These are phyloP conservation scores for Phalloptychus januarius DNA, from an alignment of 2,797 vertebrate species.

Conservation along the genomic window DNA sequence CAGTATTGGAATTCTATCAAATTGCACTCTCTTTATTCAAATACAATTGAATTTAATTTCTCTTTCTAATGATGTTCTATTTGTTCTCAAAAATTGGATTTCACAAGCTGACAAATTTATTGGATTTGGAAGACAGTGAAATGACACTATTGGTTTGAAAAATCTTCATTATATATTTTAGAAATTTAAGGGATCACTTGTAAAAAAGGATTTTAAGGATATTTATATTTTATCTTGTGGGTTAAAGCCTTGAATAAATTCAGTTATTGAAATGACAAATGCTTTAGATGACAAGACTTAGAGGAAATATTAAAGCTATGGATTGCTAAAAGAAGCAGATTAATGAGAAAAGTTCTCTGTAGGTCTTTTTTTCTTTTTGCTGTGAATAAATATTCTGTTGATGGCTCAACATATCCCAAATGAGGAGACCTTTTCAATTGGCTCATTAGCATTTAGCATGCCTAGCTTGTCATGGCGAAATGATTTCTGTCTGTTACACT, in stretches of 20 bases:
- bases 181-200: not conserved
- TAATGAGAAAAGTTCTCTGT: slow-evolving; percentile 17
- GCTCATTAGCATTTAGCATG: slow-evolving; percentile 77
- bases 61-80: not conserved
- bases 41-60: not conserved
- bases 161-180: not conserved
- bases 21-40: not conserved
- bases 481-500: slow-evolving; percentile 72
- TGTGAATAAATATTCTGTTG: slow-evolving; percentile 54
- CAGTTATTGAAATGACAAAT: not conserved
- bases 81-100: not conserved
- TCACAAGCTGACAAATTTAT: not conserved
- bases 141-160: not conserved
- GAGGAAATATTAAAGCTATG: not conserved
- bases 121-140: not conserved
- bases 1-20: not conserved
- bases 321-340: slow-evolving; percentile 19
- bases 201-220: not conserved
- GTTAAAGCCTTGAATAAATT: not conserved
- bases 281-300: not conserved
- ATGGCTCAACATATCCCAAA: slow-evolving; percentile 69
- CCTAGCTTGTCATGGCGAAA: slow-evolving; percentile 62
- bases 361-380: not conserved
- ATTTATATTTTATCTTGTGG: not conserved
- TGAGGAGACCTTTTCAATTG: slow-evolving; percentile 78